Conservation (phyloP, 2,888 invertebrate species). For the Aproaerema taeniolella region DNA sequence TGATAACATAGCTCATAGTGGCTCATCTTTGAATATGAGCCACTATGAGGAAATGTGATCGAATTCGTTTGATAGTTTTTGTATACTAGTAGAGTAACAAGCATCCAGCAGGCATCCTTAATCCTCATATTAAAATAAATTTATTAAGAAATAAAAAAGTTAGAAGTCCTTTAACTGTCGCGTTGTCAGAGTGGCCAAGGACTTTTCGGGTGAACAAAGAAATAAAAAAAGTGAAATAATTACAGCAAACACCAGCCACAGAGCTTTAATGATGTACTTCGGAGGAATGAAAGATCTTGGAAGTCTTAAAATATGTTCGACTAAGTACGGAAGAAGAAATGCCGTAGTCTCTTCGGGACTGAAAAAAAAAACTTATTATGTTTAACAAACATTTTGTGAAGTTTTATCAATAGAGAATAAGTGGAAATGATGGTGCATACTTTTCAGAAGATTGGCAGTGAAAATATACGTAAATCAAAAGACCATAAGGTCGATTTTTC, state of each 20-base stretch:
- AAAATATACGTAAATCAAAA: conserved; percentile 65
- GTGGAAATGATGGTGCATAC: no score
- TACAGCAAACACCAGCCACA: conserved; percentile 70
- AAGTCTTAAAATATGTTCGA: conserved; percentile 49
- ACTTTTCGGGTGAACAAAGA: no score
- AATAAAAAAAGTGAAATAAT: no score
- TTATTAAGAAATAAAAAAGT: conserved; percentile 9
- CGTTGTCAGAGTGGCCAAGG: no score
- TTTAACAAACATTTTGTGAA: background rate
- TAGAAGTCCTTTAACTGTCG: background rate
- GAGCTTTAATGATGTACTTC: conserved; percentile 57
- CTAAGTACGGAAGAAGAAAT: conserved; percentile 48
- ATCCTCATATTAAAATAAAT: background rate
- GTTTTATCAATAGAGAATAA: background rate
- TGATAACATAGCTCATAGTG: no score
- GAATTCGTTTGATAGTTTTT: no score
- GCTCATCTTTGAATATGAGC: no score
- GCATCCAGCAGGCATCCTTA: no score
- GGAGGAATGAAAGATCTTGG: conserved; percentile 48
- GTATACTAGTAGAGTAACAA: no score
- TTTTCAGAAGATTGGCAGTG: conserved; percentile 65
- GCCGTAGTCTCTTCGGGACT: conserved; percentile 61
- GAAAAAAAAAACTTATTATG: conserved; percentile 15
- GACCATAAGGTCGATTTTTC: conserved; percentile 52
- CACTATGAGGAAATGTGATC: no score